These are phyloP conservation scores for Dynastes grantii DNA, from an alignment of 2,888 invertebrate species.

Conservation along the genomic window DNA sequence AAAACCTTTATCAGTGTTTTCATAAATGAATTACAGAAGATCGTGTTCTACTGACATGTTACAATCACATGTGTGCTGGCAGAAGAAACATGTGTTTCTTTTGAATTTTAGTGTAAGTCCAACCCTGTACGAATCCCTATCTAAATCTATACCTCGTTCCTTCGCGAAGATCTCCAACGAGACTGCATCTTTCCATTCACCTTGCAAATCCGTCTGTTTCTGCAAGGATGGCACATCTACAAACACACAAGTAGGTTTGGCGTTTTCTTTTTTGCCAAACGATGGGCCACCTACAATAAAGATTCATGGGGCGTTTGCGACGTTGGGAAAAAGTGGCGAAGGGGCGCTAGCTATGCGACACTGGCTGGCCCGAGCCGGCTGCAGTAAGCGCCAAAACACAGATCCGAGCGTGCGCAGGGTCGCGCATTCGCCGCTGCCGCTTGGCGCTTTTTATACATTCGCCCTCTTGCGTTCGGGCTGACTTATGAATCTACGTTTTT, in stretches of 20 bases:
- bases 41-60: no score
- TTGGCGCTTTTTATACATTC: conserved; percentile 62
- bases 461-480: conserved; percentile 55
- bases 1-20: no score
- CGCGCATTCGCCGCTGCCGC: conserved; percentile 66
- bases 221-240: neutral
- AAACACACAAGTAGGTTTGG: neutral
- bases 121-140: conserved; percentile 20
- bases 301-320: conserved; percentile 57
- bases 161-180: neutral
- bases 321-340: conserved; percentile 60
- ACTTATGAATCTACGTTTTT: conserved; percentile 64
- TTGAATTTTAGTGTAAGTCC: neutral
- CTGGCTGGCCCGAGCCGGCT: conserved; percentile 48
- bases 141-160: conserved; percentile 15
- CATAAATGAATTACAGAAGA: no score
- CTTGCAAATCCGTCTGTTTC: neutral
- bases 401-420: conserved; percentile 67
- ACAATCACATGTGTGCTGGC: no score
- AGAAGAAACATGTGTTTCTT: no score
- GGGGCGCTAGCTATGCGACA: conserved; percentile 46
- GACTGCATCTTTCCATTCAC: neutral
- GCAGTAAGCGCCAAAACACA: conserved; percentile 68
- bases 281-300: conserved; percentile 64
- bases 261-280: conserved; percentile 12